A percentile compares a stretch with the other conserved stretches of the same genome.
Evolutionary conservation across 2,888 invertebrate genomes (phyloP).

Genomic region (Platycheirus rosarum): DNA sequence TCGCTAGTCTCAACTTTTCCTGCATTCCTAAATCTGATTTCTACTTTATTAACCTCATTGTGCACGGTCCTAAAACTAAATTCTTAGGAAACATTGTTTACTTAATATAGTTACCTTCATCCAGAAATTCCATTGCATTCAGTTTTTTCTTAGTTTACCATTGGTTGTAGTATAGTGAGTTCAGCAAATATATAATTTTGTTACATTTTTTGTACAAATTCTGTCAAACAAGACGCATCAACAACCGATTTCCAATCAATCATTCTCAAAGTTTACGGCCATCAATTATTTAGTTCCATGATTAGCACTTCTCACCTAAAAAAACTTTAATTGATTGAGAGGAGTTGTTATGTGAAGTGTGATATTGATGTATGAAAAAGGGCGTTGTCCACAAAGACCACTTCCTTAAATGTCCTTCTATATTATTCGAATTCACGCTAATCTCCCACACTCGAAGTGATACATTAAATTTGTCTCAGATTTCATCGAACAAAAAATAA

Average conservation of each 20-base stretch:
- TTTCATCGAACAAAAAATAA: slow-evolving; percentile 13
- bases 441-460: slow-evolving; percentile 24
- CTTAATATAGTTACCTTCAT: too few relatives aligned
- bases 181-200: too few relatives aligned
- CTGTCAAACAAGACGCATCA: slow-evolving; percentile 30
- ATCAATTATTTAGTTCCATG: slow-evolving; percentile 69
- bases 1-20: too few relatives aligned
- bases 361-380: slow-evolving; percentile 45
- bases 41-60: too few relatives aligned
- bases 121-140: too few relatives aligned
- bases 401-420: slow-evolving; percentile 10
- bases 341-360: slow-evolving; percentile 30
- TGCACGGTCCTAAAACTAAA: too few relatives aligned
- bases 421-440: slow-evolving; percentile 7
- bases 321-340: slow-evolving; percentile 67
- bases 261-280: slow-evolving; percentile 63
- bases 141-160: too few relatives aligned
- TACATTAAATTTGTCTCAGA: slow-evolving; percentile 45
- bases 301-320: slow-evolving; percentile 61
- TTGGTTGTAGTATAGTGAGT: too few relatives aligned
- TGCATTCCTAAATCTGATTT: too few relatives aligned
- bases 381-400: slow-evolving; percentile 11
- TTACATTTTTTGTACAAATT: slow-evolving; percentile 4
- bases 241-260: slow-evolving; percentile 60
- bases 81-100: too few relatives aligned